These are phyloP conservation scores for Napeogenes sylphis DNA, from an alignment of 2,888 invertebrate species.

Conservation along the genomic window DNA sequence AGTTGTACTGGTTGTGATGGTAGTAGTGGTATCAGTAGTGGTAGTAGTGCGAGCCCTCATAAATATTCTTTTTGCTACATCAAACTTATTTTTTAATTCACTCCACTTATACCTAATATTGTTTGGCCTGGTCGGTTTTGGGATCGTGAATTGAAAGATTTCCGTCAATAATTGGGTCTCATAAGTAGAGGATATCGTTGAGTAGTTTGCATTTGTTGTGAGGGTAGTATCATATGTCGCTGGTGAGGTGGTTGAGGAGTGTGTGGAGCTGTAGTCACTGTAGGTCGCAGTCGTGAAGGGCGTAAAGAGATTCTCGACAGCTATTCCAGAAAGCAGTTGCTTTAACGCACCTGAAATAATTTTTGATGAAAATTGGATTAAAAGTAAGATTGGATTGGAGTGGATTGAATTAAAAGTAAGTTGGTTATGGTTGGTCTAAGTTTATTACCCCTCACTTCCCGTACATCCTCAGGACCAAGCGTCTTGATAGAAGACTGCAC, in stretches of 20 bases:
- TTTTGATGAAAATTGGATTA: too few relatives aligned
- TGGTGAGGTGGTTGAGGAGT: background rate
- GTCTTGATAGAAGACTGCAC: slow-evolving; percentile 11
- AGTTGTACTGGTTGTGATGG: background rate
- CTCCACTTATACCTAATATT: background rate
- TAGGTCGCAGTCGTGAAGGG: slow-evolving; percentile 9
- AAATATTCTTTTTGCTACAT: too few relatives aligned
- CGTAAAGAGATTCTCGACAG: slow-evolving; percentile 21
- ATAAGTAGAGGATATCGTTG: background rate
- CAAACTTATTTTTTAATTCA: background rate
- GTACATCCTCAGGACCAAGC: slow-evolving; percentile 14
- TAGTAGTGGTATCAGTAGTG: background rate
- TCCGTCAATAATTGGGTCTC: background rate
- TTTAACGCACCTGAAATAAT: slow-evolving; percentile 22
- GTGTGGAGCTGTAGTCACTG: slow-evolving; percentile 1
- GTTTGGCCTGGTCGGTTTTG: background rate
- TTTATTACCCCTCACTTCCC: slow-evolving; percentile 21
- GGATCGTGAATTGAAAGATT: background rate
- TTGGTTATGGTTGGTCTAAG: background rate
- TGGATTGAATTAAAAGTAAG: too few relatives aligned
- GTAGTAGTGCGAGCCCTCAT: background rate
- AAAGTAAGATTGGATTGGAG: too few relatives aligned
- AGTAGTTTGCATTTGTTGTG: background rate
- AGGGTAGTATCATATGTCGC: background rate
- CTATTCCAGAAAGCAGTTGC: slow-evolving; percentile 16